Evolutionary conservation across 2,113 vertebrate genomes (phyloP).

Genomic region (Thalassoma bifasciatum): DNA sequence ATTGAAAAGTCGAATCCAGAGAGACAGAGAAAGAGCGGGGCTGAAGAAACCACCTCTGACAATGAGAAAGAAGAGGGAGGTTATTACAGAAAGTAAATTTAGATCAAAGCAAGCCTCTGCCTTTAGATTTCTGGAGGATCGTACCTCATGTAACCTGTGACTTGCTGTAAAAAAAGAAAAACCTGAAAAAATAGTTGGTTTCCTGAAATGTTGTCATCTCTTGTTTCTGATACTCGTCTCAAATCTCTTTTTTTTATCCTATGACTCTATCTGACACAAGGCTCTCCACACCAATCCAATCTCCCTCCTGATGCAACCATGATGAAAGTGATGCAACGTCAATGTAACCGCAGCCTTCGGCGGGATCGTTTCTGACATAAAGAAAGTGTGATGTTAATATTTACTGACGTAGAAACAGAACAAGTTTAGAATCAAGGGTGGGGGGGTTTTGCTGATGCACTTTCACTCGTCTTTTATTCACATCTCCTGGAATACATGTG

Average conservation of each 20-base stretch:
- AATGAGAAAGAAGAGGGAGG: too few relatives aligned
- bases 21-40: too few relatives aligned
- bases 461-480: neutral
- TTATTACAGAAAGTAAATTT: too few relatives aligned
- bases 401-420: neutral
- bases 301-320: conserved; percentile 40
- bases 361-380: neutral
- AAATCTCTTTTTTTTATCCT: neutral
- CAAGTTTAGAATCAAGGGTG: conserved; percentile 11
- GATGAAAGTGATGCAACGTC: conserved; percentile 42
- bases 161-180: too few relatives aligned
- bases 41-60: too few relatives aligned
- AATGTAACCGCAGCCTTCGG: conserved; percentile 40
- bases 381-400: conserved; percentile 20
- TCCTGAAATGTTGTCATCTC: neutral
- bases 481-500: neutral
- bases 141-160: too few relatives aligned
- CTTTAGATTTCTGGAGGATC: too few relatives aligned
- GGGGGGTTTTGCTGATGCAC: neutral
- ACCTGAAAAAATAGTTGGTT: neutral
- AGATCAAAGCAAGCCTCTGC: too few relatives aligned
- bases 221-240: neutral
- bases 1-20: too few relatives aligned
- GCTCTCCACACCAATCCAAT: neutral
- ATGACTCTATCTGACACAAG: neutral